Evolutionary conservation across 2,797 vertebrate genomes (phyloP), one percentile per base, ranked within the genome.

Genomic region (Gorsachius magnificus): DNA sequence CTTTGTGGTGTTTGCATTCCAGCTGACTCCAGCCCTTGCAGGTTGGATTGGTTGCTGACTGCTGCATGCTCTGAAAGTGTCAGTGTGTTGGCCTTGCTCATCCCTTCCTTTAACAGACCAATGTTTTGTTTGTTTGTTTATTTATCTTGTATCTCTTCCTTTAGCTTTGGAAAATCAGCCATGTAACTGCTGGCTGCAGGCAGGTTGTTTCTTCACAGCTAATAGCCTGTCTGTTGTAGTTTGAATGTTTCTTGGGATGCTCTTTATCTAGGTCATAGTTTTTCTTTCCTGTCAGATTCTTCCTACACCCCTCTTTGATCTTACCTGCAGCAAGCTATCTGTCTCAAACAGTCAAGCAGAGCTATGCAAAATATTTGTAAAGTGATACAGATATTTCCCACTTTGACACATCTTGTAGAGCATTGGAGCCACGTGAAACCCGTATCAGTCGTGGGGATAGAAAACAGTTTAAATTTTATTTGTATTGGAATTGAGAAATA

Each of bases 221-320:
- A 88, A 85, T 68, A 87, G 61, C 33, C 54, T 91, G 84, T 78
- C 45, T 77, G 41, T 85, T 75, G 45, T 51, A 75, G 61, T 75
- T 75, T n/a, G 53, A 83, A 65, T 83, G 66, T 83, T 91, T 96
- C 75, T 74, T 91, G 84, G 68, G 46, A 61, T 78, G 75, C 75
- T 93, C 17, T n/a, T 94, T 87, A 89, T 83, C 50, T 65, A 65
- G 46, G 76, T 81, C 58, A 43, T 16, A 63, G 75, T 69, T 95
- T 85, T 94, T 91, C 75, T 78, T 68, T 65, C 45, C 57, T 91
- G 91, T 74, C 92, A 87, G 64, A 36, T 79, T 94, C 69, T 29
- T 94, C 48, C 87, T 68, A 22, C 64, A 17, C 6, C 19, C 16
- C 6, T 83, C 61, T 92, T 89, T 95, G 79, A 78, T 86, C 61